These are phyloP conservation scores for Drosophila nebulosa DNA, from an alignment of 1,140 invertebrate genomes.

Conservation along the genomic window DNA sequence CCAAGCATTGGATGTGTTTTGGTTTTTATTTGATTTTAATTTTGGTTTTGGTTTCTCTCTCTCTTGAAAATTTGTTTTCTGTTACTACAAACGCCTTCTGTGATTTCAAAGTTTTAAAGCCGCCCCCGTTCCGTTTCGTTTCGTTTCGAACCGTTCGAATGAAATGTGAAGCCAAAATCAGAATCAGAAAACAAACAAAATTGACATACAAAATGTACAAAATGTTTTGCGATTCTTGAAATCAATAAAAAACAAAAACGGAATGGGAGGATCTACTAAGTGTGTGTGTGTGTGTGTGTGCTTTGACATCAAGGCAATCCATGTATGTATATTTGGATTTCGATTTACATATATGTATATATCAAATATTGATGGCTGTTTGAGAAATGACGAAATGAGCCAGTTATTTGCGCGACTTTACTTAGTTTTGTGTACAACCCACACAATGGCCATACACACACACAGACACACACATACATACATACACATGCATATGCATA, in stretches of 20 bases:
- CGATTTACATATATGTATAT: constrained; percentile 33
- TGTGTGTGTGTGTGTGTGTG: background rate
- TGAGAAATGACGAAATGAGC: constrained; percentile 67
- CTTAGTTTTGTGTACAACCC: constrained; percentile 47
- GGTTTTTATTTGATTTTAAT: constrained; percentile 3
- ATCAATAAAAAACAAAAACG: constrained; percentile 27
- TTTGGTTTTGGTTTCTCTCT: background rate
- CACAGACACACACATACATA: no score
- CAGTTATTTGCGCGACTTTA: constrained; percentile 70
- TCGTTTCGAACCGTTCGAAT: no score
- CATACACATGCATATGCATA: background rate
- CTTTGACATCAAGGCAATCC: constrained; percentile 39
- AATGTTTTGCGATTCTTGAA: constrained; percentile 15
- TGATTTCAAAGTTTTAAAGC: constrained; percentile 5
- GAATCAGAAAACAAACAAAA: constrained; percentile 30
- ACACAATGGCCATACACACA: constrained; percentile 28
- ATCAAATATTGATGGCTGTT: constrained; percentile 65
- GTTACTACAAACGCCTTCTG: constrained; percentile 26
- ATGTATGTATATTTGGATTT: constrained; percentile 33
- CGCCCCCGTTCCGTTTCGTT: constrained; percentile 48
- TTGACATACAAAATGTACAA: constrained; percentile 38
- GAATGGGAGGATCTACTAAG: constrained; percentile 41
- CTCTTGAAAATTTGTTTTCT: background rate
- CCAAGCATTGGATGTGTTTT: constrained; percentile 23
- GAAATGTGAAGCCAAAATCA: constrained; percentile 42